phyloP scores from a whole-genome alignment of 2,113 vertebrate genomes.

The Charadrius vociferus region DNA sequence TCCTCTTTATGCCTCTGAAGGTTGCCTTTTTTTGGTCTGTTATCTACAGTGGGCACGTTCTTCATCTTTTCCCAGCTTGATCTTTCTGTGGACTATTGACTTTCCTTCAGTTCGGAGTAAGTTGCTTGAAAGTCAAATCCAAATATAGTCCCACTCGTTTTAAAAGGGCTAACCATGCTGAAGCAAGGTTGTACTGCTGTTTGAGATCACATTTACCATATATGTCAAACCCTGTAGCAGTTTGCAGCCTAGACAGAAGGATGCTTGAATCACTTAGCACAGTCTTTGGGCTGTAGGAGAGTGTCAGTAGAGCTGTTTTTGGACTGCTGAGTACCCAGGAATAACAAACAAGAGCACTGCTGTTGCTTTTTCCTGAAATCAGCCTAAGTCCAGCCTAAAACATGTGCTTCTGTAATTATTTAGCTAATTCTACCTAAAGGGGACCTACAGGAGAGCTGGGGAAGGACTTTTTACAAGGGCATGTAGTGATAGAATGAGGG shows the following conservation, averaged over 20 bases:
- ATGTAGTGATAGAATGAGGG: too few species aligned
- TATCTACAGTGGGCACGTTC: accelerated
- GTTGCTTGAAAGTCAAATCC: not conserved
- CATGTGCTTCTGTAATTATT: not conserved
- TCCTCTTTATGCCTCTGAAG: not conserved
- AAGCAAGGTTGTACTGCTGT: not conserved
- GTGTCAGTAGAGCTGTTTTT: not conserved
- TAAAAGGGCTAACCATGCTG: not conserved
- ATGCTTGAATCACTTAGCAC: not conserved
- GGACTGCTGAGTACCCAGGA: not conserved
- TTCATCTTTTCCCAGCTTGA: not conserved
- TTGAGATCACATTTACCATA: not conserved
- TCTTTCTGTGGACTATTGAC: not conserved
- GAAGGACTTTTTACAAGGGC: too few species aligned
- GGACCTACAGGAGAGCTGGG: too few species aligned
- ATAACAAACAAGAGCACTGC: not conserved
- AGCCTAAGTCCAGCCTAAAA: not conserved
- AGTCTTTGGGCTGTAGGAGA: not conserved
- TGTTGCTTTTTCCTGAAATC: not conserved
- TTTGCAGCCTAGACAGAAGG: not conserved
- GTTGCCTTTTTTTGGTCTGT: not conserved
- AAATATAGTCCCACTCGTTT: not conserved
- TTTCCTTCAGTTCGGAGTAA: not conserved
- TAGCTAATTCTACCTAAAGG: not conserved
- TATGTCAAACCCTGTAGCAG: not conserved